Conservation (phyloP, 1,140 invertebrate genomes). For the Drosophila elegans region DNA sequence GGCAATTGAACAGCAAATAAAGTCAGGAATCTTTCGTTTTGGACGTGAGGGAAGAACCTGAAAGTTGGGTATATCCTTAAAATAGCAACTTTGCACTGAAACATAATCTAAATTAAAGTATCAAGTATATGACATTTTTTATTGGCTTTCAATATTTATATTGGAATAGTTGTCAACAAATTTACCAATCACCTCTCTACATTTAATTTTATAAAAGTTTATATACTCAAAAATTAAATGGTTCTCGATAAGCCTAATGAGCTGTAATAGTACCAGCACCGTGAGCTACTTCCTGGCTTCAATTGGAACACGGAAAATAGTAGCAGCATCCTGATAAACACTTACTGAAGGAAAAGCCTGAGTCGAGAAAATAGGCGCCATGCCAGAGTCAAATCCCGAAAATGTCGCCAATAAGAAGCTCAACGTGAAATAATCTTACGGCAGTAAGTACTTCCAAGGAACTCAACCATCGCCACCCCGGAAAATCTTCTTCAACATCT, state of each 20-base stretch:
- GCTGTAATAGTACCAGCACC: background rate
- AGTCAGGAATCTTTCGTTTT: slow-evolving; percentile 1
- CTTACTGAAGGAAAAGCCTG: slow-evolving; percentile 1
- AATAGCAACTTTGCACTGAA: background rate
- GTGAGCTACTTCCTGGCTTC: slow-evolving; percentile 13
- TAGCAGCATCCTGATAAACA: slow-evolving; percentile 42
- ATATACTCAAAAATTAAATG: no score
- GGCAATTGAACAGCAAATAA: slow-evolving; percentile 2
- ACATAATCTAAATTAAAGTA: no score
- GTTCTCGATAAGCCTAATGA: slow-evolving; percentile 5
- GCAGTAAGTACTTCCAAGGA: slow-evolving; percentile 72
- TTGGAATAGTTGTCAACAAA: no score
- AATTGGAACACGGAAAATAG: slow-evolving; percentile 27
- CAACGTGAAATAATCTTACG: slow-evolving; percentile 77
- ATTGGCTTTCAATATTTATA: no score
- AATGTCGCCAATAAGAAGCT: slow-evolving; percentile 60
- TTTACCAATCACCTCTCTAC: no score
- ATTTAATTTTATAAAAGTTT: no score
- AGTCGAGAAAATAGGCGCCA: slow-evolving; percentile 5
- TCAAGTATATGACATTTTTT: no score
- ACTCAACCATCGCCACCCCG: slow-evolving; percentile 47
- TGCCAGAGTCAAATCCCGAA: slow-evolving; percentile 51
- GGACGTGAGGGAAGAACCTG: background rate
- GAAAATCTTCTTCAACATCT: slow-evolving; percentile 9
- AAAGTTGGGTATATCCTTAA: slow-evolving; percentile 23